Percentiles rank a stretch among this genome's conserved stretches.
Evolutionary conservation across 2,888 invertebrate species (phyloP).

Genomic region (Diaperis boleti): DNA sequence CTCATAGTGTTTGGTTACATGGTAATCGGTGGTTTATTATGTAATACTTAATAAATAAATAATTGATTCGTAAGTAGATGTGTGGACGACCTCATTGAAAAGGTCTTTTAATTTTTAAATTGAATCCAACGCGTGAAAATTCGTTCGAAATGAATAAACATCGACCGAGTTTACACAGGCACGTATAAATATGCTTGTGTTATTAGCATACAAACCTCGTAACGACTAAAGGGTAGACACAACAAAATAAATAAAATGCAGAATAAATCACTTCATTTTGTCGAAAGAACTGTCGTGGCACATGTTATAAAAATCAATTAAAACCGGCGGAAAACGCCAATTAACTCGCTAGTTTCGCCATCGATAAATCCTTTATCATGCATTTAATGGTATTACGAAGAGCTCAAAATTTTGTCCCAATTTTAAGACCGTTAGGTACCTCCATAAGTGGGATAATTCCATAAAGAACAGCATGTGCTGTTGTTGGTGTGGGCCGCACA

Average conservation of each 20-base stretch:
- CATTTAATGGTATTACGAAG: conserved; percentile 22
- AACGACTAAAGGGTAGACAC: conserved; percentile 32
- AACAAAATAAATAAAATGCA: conserved; percentile 36
- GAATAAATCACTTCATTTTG: conserved; percentile 35
- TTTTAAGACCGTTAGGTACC: conserved; percentile 24
- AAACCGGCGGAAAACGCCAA: conserved; percentile 19
- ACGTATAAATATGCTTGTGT: conserved; percentile 20
- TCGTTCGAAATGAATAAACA: conserved; percentile 1
- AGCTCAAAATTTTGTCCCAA: conserved; percentile 20
- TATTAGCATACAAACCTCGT: conserved; percentile 32
- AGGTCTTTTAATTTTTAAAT: not conserved
- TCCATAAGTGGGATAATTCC: conserved; percentile 34
- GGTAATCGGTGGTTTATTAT: not conserved
- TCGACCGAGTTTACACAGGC: not conserved
- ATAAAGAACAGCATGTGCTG: conserved; percentile 40
- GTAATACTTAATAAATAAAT: not conserved
- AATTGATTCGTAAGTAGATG: not conserved
- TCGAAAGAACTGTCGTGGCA: conserved; percentile 9
- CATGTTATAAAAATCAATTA: conserved; percentile 35
- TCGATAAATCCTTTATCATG: not conserved
- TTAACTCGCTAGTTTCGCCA: conserved; percentile 18
- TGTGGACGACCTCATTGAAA: not conserved
- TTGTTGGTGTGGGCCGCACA: conserved; percentile 39
- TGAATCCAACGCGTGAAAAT: not conserved
- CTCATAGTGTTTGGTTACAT: conserved; percentile 4